Conservation (phyloP, 2,888 invertebrate species). For the Azorinus chamasolen region DNA sequence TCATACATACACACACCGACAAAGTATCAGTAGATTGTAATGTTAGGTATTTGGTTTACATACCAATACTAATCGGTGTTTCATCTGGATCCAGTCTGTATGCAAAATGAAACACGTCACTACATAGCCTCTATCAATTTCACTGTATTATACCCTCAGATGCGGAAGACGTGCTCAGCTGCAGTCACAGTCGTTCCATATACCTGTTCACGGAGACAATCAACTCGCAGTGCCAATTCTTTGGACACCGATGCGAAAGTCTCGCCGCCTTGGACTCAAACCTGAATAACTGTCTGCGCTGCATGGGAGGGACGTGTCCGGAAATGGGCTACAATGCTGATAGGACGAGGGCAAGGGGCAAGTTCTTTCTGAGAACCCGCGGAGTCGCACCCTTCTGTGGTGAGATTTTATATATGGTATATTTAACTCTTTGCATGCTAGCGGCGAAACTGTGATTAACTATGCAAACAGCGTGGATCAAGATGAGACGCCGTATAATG, state of each 20-base stretch:
- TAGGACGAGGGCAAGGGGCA: slow-evolving; percentile 58
- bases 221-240: slow-evolving; percentile 63
- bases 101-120: too few species aligned
- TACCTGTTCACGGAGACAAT: slow-evolving; percentile 71
- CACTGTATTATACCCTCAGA: slow-evolving; percentile 51
- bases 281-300: slow-evolving; percentile 58
- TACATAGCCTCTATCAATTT: too few species aligned
- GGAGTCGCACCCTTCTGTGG: slow-evolving; percentile 63
- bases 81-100: too few species aligned
- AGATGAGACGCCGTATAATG: too few species aligned
- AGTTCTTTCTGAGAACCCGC: slow-evolving; percentile 68
- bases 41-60: too few species aligned
- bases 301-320: slow-evolving; percentile 58
- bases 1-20: too few species aligned
- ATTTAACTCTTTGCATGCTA: too few species aligned
- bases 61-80: too few species aligned
- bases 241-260: slow-evolving; percentile 63
- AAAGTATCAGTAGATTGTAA: too few species aligned
- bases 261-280: slow-evolving; percentile 45
- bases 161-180: slow-evolving; percentile 61
- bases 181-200: slow-evolving; percentile 72
- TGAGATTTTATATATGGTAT: slow-evolving; percentile 29
- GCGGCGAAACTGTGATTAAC: too few species aligned
- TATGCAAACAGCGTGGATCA: too few species aligned
- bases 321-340: slow-evolving; percentile 67